Evolutionary conservation across 2,888 invertebrate genomes (phyloP).

Genomic region (Bembecia ichneumoniformis): DNA sequence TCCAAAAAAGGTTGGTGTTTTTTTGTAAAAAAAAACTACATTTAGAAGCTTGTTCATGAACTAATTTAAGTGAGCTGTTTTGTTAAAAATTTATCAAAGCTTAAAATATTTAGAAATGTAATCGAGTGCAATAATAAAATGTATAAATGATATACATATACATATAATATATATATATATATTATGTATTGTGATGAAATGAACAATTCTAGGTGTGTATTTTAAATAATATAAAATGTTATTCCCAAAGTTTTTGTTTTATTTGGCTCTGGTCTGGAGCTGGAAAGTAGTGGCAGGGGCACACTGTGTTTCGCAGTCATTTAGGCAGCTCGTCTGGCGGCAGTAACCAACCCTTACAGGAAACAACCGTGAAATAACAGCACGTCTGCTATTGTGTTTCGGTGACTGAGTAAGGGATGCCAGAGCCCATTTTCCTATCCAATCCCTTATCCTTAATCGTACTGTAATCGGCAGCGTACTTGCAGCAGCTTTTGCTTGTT

Average conservation of each 20-base stretch:
- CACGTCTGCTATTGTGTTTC: too few relatives aligned
- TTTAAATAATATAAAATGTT: constrained; percentile 69
- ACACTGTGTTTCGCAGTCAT: too few relatives aligned
- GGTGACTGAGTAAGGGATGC: too few relatives aligned
- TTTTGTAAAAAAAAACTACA: neutral
- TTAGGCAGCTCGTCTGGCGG: too few relatives aligned
- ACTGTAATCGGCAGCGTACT: too few relatives aligned
- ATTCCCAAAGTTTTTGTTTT: constrained; percentile 40
- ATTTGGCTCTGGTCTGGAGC: too few relatives aligned
- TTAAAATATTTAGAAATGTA: constrained; percentile 41
- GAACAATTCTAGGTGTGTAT: constrained; percentile 66
- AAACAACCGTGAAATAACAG: too few relatives aligned
- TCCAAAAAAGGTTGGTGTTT: constrained; percentile 16
- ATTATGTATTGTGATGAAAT: constrained; percentile 62
- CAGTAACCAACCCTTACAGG: too few relatives aligned
- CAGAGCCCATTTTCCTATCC: too few relatives aligned
- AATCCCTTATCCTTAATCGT: too few relatives aligned
- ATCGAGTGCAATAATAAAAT: constrained; percentile 58
- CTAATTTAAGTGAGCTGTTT: neutral
- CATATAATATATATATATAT: constrained; percentile 36
- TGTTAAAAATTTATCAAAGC: constrained; percentile 2
- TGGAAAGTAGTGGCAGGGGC: too few relatives aligned
- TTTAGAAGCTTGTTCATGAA: neutral
- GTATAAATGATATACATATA: constrained; percentile 2
- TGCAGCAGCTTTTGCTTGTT: too few relatives aligned